phyloP scores from a whole-genome alignment of 2,888 invertebrate species.

The Andrena camellia region DNA sequence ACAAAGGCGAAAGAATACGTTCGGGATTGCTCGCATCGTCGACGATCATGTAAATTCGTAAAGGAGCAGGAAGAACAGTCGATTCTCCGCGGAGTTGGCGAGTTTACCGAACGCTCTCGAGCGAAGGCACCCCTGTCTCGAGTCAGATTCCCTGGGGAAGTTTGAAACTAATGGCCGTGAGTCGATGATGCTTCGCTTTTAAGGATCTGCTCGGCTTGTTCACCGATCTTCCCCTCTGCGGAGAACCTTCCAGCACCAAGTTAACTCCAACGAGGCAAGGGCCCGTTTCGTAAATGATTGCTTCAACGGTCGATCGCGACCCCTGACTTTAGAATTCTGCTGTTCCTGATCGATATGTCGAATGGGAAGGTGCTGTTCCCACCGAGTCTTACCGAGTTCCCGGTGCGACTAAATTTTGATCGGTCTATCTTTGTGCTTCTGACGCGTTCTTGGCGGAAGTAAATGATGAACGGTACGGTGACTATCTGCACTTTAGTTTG shows the following conservation, averaged over 20 bases:
- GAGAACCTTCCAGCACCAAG: constrained; percentile 24
- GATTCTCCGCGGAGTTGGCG: constrained; percentile 32
- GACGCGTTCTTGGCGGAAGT: not conserved
- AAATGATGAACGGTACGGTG: not conserved
- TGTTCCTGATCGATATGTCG: constrained; percentile 1
- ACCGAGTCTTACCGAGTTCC: not conserved
- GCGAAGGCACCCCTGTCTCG: constrained; percentile 32
- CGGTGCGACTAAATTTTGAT: not conserved
- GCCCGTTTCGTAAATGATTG: constrained; percentile 34
- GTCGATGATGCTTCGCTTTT: constrained; percentile 64
- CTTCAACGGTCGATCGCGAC: constrained; percentile 24
- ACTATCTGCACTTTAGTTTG: no score
- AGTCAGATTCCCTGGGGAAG: constrained; percentile 45
- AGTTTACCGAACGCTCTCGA: constrained; percentile 55
- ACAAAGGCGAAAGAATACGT: not conserved
- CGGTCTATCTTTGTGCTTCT: not conserved
- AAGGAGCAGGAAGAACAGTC: constrained; percentile 19
- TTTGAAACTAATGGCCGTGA: constrained; percentile 61
- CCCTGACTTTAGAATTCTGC: constrained; percentile 16
- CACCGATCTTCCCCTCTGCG: constrained; percentile 20
- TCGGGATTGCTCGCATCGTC: not conserved
- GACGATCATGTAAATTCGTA: constrained; percentile 37
- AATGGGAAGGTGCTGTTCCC: not conserved
- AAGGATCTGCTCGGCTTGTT: constrained; percentile 44
- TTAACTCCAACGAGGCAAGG: constrained; percentile 18